Conservation (phyloP, 2,888 invertebrate genomes). For the Cataglyphis rosenhaueri region DNA sequence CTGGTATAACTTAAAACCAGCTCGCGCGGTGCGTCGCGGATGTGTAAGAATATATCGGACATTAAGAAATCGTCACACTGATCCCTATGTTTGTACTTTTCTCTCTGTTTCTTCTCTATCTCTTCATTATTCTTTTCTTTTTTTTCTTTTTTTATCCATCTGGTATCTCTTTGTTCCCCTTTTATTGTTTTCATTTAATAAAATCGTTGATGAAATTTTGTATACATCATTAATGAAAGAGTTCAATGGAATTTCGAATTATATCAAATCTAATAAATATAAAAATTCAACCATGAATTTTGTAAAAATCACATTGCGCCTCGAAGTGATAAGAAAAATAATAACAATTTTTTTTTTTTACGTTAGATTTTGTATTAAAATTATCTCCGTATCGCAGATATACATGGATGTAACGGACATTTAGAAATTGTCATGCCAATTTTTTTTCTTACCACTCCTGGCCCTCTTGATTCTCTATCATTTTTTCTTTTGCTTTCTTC, state of each 20-base stretch:
- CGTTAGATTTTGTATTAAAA: background rate
- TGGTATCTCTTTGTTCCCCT: background rate
- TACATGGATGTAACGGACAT: background rate
- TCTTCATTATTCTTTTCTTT: background rate
- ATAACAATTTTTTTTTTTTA: background rate
- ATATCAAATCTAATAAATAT: background rate
- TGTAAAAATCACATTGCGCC: background rate
- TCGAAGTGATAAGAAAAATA: background rate
- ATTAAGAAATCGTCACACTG: slow-evolving; percentile 68
- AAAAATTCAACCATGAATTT: background rate
- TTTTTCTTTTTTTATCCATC: background rate
- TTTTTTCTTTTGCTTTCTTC: slow-evolving; percentile 5
- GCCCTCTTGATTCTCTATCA: background rate
- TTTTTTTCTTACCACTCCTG: background rate
- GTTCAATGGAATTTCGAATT: background rate
- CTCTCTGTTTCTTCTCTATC: background rate
- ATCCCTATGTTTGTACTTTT: slow-evolving; percentile 23
- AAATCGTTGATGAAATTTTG: background rate
- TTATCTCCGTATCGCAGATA: background rate
- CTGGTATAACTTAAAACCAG: slow-evolving; percentile 80
- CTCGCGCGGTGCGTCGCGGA: slow-evolving; percentile 68
- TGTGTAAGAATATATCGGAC: slow-evolving; percentile 68
- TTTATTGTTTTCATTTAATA: background rate
- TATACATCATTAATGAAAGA: background rate
- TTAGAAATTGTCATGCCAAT: background rate